Conservation (phyloP, 2,113 vertebrate genomes). For the Caloenas nicobarica region DNA sequence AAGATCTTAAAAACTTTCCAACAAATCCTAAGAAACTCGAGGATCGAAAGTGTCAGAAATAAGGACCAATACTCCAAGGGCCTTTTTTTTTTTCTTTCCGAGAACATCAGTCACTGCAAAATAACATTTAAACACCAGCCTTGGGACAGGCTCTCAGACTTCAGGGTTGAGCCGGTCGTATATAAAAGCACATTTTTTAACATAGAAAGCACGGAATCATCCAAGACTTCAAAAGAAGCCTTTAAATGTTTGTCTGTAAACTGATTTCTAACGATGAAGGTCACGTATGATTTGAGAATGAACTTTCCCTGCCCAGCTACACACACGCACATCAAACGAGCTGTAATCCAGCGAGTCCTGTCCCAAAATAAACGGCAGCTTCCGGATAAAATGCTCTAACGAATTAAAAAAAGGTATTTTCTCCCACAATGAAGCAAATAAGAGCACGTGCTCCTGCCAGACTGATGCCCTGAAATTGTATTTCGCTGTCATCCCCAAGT, state of each 20-base stretch:
- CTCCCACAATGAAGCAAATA: not conserved
- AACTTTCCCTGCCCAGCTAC: not conserved
- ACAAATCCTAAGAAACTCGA: not conserved
- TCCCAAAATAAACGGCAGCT: not conserved
- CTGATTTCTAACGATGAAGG: not conserved
- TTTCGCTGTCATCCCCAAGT: not conserved
- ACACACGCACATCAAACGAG: rapidly evolving
- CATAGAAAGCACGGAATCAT: not conserved
- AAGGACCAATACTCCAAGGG: not conserved
- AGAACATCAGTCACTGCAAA: not conserved
- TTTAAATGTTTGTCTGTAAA: not conserved
- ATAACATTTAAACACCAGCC: not conserved
- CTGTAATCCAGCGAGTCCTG: not conserved
- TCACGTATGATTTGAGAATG: not conserved
- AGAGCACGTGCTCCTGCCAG: not conserved
- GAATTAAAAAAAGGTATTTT: no score
- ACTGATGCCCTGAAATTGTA: not conserved
- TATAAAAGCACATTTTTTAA: not conserved
- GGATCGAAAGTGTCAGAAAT: not conserved
- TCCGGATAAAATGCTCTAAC: not conserved
- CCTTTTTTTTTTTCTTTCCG: not conserved
- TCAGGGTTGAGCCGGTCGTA: not conserved
- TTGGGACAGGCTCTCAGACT: not conserved
- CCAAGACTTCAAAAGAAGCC: no score
- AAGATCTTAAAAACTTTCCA: not conserved